Evolutionary conservation across 53 echinoderm and acorn worm genomes (phyloP).

Genomic region (Mesocentrotus franciscanus): DNA sequence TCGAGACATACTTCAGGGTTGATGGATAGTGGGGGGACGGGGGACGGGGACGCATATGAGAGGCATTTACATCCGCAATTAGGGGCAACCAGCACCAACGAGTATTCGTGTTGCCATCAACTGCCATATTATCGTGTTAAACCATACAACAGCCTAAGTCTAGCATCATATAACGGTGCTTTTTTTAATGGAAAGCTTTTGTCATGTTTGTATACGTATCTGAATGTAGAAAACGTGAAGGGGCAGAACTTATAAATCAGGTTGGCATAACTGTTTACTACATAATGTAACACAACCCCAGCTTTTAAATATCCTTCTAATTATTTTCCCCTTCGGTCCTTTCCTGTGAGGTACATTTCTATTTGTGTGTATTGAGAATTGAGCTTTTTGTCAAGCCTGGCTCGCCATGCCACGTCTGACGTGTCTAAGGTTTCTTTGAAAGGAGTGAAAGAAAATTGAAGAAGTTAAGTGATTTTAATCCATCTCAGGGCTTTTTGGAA

Average conservation of each 20-base stretch:
- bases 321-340: neutral
- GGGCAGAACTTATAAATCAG: neutral
- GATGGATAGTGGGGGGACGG: too few species aligned
- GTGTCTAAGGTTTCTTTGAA: conserved; percentile 4
- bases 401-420: conserved; percentile 23
- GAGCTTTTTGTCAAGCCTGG: neutral
- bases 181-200: neutral
- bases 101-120: too few species aligned
- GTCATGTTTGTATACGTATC: too few species aligned
- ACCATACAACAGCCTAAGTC: neutral
- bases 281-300: neutral
- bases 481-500: neutral
- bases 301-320: neutral
- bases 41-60: too few species aligned
- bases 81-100: too few species aligned
- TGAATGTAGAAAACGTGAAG: neutral
- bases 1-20: too few species aligned
- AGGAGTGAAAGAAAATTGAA: neutral
- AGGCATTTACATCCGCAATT: too few species aligned
- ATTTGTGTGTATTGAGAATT: conserved; percentile 37
- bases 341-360: neutral
- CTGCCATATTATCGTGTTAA: neutral
- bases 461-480: conserved; percentile 47
- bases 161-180: neutral
- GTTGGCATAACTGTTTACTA: neutral